These are phyloP conservation scores for Poliocrania exsul DNA, from an alignment of 2,797 vertebrate species.

Conservation along the genomic window DNA sequence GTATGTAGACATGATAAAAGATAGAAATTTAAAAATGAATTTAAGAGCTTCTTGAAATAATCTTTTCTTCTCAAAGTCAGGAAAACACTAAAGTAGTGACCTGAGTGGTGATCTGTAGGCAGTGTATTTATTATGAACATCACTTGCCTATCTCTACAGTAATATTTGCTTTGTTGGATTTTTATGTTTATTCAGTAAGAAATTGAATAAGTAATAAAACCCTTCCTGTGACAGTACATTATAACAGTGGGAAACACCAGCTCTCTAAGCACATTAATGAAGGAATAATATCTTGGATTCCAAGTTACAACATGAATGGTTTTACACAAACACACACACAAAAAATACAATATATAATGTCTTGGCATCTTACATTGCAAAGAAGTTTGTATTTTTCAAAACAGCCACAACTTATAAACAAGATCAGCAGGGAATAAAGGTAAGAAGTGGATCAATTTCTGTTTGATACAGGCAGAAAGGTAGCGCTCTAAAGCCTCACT, in stretches of 20 bases:
- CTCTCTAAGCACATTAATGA: neutral
- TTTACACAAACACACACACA: neutral
- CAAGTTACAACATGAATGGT: neutral
- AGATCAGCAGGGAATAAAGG: neutral
- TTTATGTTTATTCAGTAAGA: conserved; percentile 19
- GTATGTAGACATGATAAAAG: neutral
- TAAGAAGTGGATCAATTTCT: neutral
- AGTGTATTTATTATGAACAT: neutral
- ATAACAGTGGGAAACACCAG: neutral
- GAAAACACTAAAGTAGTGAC: neutral
- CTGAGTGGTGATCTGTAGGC: neutral
- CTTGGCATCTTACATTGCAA: neutral
- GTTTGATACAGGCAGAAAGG: neutral
- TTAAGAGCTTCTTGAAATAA: neutral
- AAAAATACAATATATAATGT: neutral
- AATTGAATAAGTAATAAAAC: conserved; percentile 28
- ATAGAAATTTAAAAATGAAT: neutral
- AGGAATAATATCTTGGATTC: neutral
- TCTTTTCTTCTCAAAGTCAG: neutral
- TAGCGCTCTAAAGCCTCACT: neutral
- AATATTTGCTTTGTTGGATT: neutral
- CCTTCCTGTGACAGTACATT: neutral
- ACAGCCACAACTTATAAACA: neutral
- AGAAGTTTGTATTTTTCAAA: neutral
- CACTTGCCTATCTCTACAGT: neutral